A percentile compares a stretch with the other conserved stretches of the same genome.
Conservation (phyloP, 2,888 invertebrate genomes). For the Bugula neritina region DNA sequence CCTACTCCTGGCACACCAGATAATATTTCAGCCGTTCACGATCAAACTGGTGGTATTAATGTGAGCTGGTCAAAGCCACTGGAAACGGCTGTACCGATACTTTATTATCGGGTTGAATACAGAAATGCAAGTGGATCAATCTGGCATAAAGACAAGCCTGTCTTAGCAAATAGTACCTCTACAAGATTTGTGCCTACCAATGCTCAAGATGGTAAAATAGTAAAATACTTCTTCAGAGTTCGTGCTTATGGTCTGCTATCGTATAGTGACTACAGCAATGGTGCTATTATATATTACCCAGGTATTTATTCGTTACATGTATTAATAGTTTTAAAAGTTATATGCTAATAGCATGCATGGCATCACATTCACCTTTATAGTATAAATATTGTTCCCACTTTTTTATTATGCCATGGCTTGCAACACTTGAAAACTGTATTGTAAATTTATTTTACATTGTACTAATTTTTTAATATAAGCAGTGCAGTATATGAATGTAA, state of each 20-base stretch:
- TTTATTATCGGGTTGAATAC: constrained; percentile 12
- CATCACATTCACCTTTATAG: too few species aligned
- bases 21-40: neutral
- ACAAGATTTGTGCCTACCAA: neutral
- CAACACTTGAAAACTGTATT: too few species aligned
- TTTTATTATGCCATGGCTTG: too few species aligned
- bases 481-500: too few species aligned
- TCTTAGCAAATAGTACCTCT: neutral
- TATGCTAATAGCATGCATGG: too few species aligned
- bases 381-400: too few species aligned
- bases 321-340: too few species aligned
- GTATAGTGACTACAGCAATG: constrained; percentile 17
- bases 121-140: neutral
- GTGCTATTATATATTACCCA: constrained; percentile 2
- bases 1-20: neutral
- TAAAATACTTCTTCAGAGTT: constrained; percentile 11
- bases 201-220: neutral
- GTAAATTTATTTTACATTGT: too few species aligned
- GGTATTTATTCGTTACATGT: too few species aligned
- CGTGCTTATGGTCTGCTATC: constrained; percentile 5
- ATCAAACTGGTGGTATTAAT: neutral
- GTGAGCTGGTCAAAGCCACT: neutral
- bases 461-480: too few species aligned
- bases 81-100: neutral
- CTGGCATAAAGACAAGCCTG: neutral